Conservation (phyloP, 1,140 invertebrate species). For the Microvelia longipes region DNA sequence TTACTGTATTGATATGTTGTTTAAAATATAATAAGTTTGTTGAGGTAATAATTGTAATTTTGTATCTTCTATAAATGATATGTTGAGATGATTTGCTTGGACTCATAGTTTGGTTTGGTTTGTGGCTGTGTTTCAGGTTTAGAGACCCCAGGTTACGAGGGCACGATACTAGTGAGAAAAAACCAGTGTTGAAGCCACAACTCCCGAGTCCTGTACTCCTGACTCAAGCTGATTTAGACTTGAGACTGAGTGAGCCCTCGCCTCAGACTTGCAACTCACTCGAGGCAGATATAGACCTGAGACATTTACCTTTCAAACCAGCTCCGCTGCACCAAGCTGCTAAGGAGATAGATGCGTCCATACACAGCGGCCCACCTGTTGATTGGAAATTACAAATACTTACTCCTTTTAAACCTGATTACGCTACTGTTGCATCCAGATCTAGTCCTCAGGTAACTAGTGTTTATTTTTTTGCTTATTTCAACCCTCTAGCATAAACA, state of each 20-base stretch:
- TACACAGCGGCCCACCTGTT: slow-evolving; percentile 52
- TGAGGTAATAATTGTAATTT: too few species aligned
- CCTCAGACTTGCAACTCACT: neutral
- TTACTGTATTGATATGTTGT: too few species aligned
- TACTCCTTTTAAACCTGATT: slow-evolving; percentile 15
- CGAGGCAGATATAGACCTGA: slow-evolving; percentile 39
- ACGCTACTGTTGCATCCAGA: slow-evolving; percentile 11
- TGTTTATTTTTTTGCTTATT: neutral
- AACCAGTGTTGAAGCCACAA: neutral
- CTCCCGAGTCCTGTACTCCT: neutral
- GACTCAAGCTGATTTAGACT: slow-evolving; percentile 14
- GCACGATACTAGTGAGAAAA: neutral
- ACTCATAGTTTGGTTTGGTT: too few species aligned
- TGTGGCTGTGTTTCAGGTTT: too few species aligned
- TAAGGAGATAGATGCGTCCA: slow-evolving; percentile 67
- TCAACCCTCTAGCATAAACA: too few species aligned
- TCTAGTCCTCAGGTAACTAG: slow-evolving; percentile 1
- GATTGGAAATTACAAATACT: slow-evolving; percentile 15
- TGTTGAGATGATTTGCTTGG: too few species aligned
- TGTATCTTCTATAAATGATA: too few species aligned
- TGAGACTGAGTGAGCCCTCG: slow-evolving; percentile 7
- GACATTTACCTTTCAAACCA: slow-evolving; percentile 58
- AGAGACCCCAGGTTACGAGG: neutral
- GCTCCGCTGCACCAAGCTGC: slow-evolving; percentile 61
- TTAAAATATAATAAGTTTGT: too few species aligned